Conservation (phyloP, 2,888 invertebrate genomes). For the Galerucella calmariensis region DNA sequence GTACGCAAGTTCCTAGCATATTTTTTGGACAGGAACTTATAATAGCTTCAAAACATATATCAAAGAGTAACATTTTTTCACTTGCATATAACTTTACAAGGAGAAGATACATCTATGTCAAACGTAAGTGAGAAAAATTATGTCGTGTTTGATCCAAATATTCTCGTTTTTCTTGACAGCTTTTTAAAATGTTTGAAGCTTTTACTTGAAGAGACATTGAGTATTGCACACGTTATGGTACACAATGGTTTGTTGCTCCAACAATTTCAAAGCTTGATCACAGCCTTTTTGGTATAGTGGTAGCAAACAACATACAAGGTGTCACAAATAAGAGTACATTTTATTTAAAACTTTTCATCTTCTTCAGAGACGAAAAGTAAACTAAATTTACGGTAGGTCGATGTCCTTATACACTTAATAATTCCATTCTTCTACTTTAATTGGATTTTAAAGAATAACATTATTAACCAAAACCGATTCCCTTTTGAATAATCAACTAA, state of each 20-base stretch:
- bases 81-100: conserved; percentile 1
- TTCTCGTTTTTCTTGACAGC: background rate
- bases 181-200: conserved; percentile 1
- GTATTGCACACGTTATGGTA: background rate
- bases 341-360: background rate
- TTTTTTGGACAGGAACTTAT: too few relatives aligned
- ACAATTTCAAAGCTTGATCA: conserved; percentile 1
- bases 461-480: too few relatives aligned
- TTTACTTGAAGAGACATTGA: background rate
- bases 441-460: too few relatives aligned
- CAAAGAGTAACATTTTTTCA: conserved; percentile 9
- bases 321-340: background rate
- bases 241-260: background rate
- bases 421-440: too few relatives aligned
- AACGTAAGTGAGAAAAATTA: conserved; percentile 8
- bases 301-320: background rate
- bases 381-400: too few relatives aligned
- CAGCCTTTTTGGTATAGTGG: background rate
- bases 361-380: too few relatives aligned
- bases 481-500: too few relatives aligned
- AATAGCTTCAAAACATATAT: background rate
- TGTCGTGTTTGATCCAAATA: conserved; percentile 11
- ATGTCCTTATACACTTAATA: too few relatives aligned
- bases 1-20: too few relatives aligned
- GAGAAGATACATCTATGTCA: conserved; percentile 6